phyloP scores from a whole-genome alignment of 2,888 invertebrate genomes.

The Ectropis crepuscularia region DNA sequence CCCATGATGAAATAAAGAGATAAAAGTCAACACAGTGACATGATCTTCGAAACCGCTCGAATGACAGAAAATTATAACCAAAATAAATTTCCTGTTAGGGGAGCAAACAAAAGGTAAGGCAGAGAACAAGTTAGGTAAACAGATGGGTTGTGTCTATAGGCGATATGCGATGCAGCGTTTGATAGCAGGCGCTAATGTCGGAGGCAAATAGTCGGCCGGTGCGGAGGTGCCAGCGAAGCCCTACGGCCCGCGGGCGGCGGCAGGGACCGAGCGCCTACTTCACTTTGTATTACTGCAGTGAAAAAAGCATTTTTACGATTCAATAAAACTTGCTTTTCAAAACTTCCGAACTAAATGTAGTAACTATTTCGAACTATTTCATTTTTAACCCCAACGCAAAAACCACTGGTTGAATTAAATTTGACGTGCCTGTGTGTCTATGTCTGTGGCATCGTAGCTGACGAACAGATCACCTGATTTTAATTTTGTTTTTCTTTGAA shows the following conservation, averaged over 20 bases:
- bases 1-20: conserved; percentile 45
- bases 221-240: conserved; percentile 24
- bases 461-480: no score
- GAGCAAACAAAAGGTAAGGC: conserved; percentile 72
- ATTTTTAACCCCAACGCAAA: no score
- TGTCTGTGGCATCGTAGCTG: no score
- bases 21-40: conserved; percentile 65
- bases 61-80: conserved; percentile 82
- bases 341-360: background rate
- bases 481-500: no score
- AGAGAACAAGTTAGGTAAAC: conserved; percentile 73
- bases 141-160: conserved; percentile 72
- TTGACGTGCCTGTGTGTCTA: no score
- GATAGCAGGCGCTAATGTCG: conserved; percentile 77
- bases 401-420: no score
- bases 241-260: conserved; percentile 4
- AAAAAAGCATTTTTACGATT: conserved; percentile 18
- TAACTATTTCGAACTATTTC: no score
- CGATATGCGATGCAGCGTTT: conserved; percentile 74
- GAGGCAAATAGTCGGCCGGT: conserved; percentile 54
- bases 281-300: conserved; percentile 13
- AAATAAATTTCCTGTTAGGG: conserved; percentile 83
- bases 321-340: conserved; percentile 11
- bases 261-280: conserved; percentile 18
- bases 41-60: conserved; percentile 60